Percentiles rank a stretch among this genome's conserved stretches.
Conservation (phyloP, 2,888 invertebrate genomes). For the Heliconius hortense region DNA sequence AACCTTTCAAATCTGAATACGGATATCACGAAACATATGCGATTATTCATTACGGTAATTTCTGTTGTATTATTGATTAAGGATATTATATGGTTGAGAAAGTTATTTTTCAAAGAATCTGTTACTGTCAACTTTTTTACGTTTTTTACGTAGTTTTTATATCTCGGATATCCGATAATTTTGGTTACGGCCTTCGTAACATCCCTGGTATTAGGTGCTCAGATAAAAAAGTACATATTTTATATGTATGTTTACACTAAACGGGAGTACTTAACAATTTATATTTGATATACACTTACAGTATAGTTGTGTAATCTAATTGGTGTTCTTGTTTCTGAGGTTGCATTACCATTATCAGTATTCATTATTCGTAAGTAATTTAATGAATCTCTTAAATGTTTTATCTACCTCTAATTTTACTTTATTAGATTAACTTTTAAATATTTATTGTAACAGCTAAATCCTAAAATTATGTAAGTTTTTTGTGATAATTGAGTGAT, state of each 20-base stretch:
- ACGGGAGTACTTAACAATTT: conserved; percentile 39
- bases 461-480: conserved; percentile 61
- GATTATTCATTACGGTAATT: background rate
- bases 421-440: conserved; percentile 62
- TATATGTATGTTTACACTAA: conserved; percentile 32
- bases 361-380: conserved; percentile 68
- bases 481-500: conserved; percentile 70
- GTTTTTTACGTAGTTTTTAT: background rate
- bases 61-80: background rate
- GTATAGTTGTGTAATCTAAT: conserved; percentile 7
- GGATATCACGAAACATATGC: no score
- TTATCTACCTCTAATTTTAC: conserved; percentile 78
- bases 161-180: background rate
- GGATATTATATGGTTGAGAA: background rate
- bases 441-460: conserved; percentile 70
- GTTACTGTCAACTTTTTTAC: no score
- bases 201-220: conserved; percentile 58
- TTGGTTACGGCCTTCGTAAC: background rate
- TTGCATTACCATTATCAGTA: conserved; percentile 75
- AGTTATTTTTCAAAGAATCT: background rate
- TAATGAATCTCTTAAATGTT: conserved; percentile 73
- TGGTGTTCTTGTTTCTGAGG: conserved; percentile 45
- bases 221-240: conserved; percentile 40
- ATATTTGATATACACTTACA: conserved; percentile 26
- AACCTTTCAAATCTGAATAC: background rate